Conservation (phyloP, 2,113 vertebrate genomes). For the Vanacampus margaritifer region DNA sequence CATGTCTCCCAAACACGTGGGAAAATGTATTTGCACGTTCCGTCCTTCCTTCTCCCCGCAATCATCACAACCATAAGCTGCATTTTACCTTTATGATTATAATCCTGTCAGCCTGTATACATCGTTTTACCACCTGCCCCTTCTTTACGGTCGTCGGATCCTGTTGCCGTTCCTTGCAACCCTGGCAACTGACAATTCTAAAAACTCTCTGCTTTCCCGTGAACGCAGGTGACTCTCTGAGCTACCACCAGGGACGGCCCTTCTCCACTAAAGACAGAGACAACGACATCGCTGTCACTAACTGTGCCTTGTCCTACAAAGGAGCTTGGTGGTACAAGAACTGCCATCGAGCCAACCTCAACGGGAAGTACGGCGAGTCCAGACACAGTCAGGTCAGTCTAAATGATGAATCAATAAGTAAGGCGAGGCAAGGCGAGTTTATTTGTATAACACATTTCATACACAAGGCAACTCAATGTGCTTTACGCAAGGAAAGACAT, state of each 20-base stretch:
- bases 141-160: slow-evolving; percentile 20
- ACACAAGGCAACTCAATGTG: too few relatives aligned
- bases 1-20: too few relatives aligned
- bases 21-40: too few relatives aligned
- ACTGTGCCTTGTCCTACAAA: slow-evolving; percentile 97
- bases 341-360: slow-evolving; percentile 97
- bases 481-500: too few relatives aligned
- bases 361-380: slow-evolving; percentile 96
- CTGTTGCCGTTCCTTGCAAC: slow-evolving; percentile 8
- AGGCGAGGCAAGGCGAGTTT: too few relatives aligned
- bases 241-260: slow-evolving; percentile 95
- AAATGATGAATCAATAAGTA: neutral
- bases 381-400: slow-evolving; percentile 92
- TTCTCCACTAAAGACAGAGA: slow-evolving; percentile 98
- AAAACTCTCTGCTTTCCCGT: slow-evolving; percentile 16
- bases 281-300: slow-evolving; percentile 95
- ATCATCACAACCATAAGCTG: slow-evolving; percentile 54
- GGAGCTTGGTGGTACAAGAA: slow-evolving; percentile 99
- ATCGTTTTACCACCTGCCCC: slow-evolving; percentile 9
- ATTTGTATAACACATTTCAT: too few relatives aligned
- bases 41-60: slow-evolving; percentile 14
- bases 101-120: slow-evolving; percentile 27
- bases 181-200: neutral
- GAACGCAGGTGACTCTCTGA: slow-evolving; percentile 88
- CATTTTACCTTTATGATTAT: slow-evolving; percentile 51